Evolutionary conservation across 2,888 invertebrate genomes (phyloP).

Genomic region (Strigamia crassipes): DNA sequence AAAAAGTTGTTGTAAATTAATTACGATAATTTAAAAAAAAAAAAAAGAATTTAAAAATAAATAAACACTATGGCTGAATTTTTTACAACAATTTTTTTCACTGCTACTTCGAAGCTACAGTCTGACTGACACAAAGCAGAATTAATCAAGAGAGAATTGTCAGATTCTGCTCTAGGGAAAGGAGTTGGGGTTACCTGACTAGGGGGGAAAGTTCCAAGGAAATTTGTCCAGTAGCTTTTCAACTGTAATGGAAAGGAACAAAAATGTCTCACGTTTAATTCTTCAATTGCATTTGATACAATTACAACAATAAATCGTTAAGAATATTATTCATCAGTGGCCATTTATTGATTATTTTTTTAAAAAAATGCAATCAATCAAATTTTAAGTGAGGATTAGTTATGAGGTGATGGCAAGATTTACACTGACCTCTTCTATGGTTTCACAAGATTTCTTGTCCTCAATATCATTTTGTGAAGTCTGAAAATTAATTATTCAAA

Average conservation of each 20-base stretch:
- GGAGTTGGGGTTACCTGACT: slow-evolving; percentile 49
- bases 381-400: background rate
- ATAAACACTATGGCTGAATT: background rate
- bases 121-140: slow-evolving; percentile 39
- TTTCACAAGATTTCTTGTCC: slow-evolving; percentile 49
- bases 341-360: background rate
- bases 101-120: slow-evolving; percentile 11
- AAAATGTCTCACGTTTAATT: slow-evolving; percentile 22
- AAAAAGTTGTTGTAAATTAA: slow-evolving; percentile 8
- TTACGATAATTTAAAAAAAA: background rate
- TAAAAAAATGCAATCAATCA: background rate
- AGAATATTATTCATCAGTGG: background rate
- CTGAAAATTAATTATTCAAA: slow-evolving; percentile 43
- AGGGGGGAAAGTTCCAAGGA: slow-evolving; percentile 48
- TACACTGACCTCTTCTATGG: slow-evolving; percentile 50
- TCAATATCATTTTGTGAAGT: slow-evolving; percentile 47
- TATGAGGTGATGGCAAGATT: background rate
- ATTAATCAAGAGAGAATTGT: background rate
- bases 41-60: no score
- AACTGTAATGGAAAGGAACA: slow-evolving; percentile 49
- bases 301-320: background rate
- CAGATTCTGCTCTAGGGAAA: slow-evolving; percentile 30
- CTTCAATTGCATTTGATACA: background rate
- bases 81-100: slow-evolving; percentile 8
- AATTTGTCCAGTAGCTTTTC: slow-evolving; percentile 50